Base-by-base conservation (phyloP, 2,888 invertebrate genomes). In the Drosophila niveifrons region DNA sequence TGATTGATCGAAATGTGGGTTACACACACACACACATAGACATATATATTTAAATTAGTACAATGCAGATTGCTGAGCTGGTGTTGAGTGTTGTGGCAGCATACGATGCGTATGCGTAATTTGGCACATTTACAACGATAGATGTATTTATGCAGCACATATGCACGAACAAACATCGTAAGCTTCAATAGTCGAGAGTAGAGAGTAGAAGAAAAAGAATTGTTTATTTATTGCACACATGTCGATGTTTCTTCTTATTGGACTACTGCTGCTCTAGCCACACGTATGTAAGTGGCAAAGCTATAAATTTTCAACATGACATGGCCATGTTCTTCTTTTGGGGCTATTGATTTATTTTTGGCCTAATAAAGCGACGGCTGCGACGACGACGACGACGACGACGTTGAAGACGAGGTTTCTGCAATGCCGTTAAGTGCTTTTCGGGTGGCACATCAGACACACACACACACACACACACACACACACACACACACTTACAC, bases 241-340 rank as follows among this genome's bases (percentile, higher is more conserved):
- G 52, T 31, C 63, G 65, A 64, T 51, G 56, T 11, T 72, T 17
- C 66, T 31, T 48, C 52, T 15, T 50, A 50, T 50, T 43, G 18
- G 28, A n/a, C 29, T 23, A 23, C 23, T 23, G 23, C 23, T 23
- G 47, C 47, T 28, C 28, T 51, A 15, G 23, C 34, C 46, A 61
- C 47, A 43, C 44, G 48, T 68, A 48, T 72, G 80, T 68, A 48
- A 77, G 80, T 80, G 68, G 53, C 74, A 51, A 48, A 50, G 77
- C 77, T 53, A 83, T 79, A 81, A 78, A 80, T 83, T 69, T 48
- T 10, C 36, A 68, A 50, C 83, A 83, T 77, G 83, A 78, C 83
- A 73, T 56, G 57, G 31, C 39, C 66, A 66, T 80, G 72, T 63
- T 66, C 53, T 64, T 34, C 51, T 44, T 50, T 53, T 39, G 51